Percentiles rank a stretch among this genome's conserved stretches.
These are phyloP conservation scores for Pammene fasciana DNA, from an alignment of 2,888 invertebrate species.

Conservation along the genomic window DNA sequence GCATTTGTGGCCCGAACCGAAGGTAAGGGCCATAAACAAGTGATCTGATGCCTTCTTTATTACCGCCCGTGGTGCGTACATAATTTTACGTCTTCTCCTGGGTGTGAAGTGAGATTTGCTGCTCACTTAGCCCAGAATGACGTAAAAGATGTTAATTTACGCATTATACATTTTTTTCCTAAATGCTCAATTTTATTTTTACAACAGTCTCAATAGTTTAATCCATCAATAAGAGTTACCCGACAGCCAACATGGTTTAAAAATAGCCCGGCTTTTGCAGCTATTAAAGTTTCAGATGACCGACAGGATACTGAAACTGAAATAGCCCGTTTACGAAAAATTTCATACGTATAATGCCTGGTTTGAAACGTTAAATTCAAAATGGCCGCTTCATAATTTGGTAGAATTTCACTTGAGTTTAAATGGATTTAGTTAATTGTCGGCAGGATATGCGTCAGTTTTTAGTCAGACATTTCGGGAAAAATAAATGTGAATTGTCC, in stretches of 20 bases:
- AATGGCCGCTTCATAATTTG: background rate
- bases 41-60: too few relatives aligned
- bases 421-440: background rate
- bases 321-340: slow-evolving; percentile 47
- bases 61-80: too few relatives aligned
- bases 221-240: slow-evolving; percentile 25
- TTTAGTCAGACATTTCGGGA: background rate
- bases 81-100: too few relatives aligned
- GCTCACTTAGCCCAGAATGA: too few relatives aligned
- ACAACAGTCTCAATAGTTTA: background rate
- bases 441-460: background rate
- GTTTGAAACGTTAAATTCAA: background rate
- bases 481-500: too few relatives aligned
- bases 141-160: too few relatives aligned
- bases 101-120: too few relatives aligned
- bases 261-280: slow-evolving; percentile 48
- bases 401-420: background rate
- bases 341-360: slow-evolving; percentile 5
- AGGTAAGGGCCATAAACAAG: too few relatives aligned
- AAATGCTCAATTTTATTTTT: too few relatives aligned
- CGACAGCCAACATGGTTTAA: slow-evolving; percentile 43
- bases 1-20: too few relatives aligned
- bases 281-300: slow-evolving; percentile 62
- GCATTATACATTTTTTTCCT: too few relatives aligned
- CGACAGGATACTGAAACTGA: slow-evolving; percentile 44